Evolutionary conservation across 1,140 invertebrate genomes (phyloP), one percentile per base, ranked within the genome.

Genomic region (Pogonognathellus flavescens): DNA sequence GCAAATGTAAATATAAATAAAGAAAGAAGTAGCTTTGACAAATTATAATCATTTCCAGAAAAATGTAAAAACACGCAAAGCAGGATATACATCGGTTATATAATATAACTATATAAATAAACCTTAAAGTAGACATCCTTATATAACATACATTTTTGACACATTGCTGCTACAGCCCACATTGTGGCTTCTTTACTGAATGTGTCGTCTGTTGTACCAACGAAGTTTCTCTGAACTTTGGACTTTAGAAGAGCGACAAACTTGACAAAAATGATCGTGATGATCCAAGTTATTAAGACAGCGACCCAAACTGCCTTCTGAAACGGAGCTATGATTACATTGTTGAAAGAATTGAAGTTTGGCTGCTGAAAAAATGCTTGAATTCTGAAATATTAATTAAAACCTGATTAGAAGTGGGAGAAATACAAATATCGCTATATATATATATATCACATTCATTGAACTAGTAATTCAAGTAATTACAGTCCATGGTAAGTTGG

Each of bases 321-420:
- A 80, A 86, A 86, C 18, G 85, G 80, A 10, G 80, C 66, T 11
- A 18, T 31, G 22, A 80, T 55, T 9, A 86, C 66, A 52, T 86
- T 70, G 16, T 76, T 81, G n/a, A 66, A 53, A 5, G 11, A n/a
- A 16, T 22, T 83, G 31, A 31, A 62, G n/a, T 41, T 25, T 57
- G 85, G 85, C 52, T 86, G 85, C 11, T 52, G 20, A 20, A 86
- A 86, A 49, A 59, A 86, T 10, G 83, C 83, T 16, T 84, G 22
- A 18, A 76, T 66, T 57, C 83, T 84, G 83, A 52, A 81, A 81
- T 53, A 55, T n/a, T 14, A n/a, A 20, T 20, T 14, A 53, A 41
- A 20, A 7, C 8, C n/a, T n/a, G n/a, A n/a, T n/a, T n/a, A n/a
- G n/a, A n/a, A n/a, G n/a, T n/a, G n/a, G n/a, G n/a, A n/a, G n/a